Evolutionary conservation across 2,888 invertebrate species (phyloP).

Genomic region (Phengaris arion): DNA sequence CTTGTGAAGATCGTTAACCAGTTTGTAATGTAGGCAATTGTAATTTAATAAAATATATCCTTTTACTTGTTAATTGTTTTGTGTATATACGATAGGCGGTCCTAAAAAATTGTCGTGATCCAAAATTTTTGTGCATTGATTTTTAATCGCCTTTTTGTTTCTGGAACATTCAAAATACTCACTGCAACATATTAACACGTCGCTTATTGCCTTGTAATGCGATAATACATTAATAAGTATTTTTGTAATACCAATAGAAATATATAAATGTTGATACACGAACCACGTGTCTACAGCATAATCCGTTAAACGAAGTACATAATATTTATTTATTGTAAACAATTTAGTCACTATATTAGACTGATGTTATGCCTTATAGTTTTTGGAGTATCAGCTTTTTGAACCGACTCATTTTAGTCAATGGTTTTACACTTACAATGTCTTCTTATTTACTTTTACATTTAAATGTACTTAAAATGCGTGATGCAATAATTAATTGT

Average conservation of each 20-base stretch:
- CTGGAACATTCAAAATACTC: background rate
- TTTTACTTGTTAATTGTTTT: too few relatives aligned
- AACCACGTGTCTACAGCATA: constrained; percentile 37
- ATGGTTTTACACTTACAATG: background rate
- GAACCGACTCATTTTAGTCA: background rate
- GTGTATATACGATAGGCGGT: too few relatives aligned
- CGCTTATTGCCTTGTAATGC: background rate
- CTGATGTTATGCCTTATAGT: constrained; percentile 67
- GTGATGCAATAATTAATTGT: background rate
- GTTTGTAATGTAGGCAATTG: background rate
- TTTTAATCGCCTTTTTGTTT: background rate
- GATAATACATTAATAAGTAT: constrained; percentile 23
- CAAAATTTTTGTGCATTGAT: too few relatives aligned
- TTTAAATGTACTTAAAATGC: constrained; percentile 6
- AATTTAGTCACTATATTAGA: constrained; percentile 70
- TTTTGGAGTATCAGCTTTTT: constrained; percentile 48
- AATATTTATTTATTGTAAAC: constrained; percentile 43
- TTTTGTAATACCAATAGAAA: constrained; percentile 29
- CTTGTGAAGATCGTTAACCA: background rate
- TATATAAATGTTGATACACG: constrained; percentile 29
- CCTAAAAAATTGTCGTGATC: too few relatives aligned
- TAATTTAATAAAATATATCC: too few relatives aligned
- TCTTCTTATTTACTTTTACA: constrained; percentile 38
- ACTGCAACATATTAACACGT: constrained; percentile 6
- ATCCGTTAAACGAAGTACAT: constrained; percentile 36